Conservation (phyloP, 2,797 vertebrate genomes). For the Allobates femoralis region DNA sequence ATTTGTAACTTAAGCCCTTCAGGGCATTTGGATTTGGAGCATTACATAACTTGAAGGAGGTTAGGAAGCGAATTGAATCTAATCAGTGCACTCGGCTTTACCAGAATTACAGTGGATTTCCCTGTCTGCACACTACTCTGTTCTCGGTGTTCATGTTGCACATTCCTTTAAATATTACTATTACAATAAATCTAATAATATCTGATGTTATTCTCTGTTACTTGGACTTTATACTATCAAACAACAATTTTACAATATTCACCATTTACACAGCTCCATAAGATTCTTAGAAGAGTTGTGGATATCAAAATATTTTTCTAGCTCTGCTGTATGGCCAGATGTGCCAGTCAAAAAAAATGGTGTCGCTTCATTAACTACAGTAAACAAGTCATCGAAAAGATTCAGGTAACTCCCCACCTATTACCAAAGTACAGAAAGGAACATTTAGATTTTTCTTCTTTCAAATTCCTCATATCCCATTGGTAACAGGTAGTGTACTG, state of each 20-base stretch:
- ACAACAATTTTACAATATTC: background rate
- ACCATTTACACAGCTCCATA: background rate
- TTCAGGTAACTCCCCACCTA: background rate
- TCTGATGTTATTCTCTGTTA: background rate
- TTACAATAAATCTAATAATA: background rate
- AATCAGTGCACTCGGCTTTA: conserved; percentile 65
- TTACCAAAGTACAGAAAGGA: background rate
- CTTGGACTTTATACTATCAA: background rate
- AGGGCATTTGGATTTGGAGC: conserved; percentile 66
- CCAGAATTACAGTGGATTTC: conserved; percentile 61
- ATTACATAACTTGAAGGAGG: conserved; percentile 63
- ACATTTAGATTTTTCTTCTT: no score
- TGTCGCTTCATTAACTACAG: background rate
- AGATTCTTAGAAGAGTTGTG: background rate
- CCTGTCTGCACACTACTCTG: conserved; percentile 26
- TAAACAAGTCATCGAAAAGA: background rate
- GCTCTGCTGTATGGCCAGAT: background rate
- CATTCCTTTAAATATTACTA: conserved; percentile 13
- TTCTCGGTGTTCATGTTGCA: background rate
- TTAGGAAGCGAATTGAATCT: conserved; percentile 66
- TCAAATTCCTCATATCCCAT: no score
- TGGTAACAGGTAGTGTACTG: no score
- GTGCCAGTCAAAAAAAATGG: background rate
- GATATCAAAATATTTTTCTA: background rate
- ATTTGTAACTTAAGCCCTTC: conserved; percentile 65